A percentile compares a stretch with the other conserved stretches of the same genome.
phyloP scores from a whole-genome alignment of 1,140 invertebrate genomes.

The Musca vetustissima region DNA sequence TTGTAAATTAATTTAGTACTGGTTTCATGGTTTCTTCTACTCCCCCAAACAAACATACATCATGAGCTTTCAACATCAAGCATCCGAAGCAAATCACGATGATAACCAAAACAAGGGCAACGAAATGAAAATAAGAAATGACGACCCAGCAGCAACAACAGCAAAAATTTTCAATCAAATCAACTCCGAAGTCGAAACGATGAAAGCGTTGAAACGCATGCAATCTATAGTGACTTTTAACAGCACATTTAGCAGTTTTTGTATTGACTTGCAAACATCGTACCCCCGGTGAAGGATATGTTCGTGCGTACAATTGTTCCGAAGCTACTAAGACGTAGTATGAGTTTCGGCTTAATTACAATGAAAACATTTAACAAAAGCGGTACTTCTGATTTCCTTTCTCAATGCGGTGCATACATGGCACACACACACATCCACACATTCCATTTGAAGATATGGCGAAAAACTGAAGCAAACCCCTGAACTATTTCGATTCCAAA shows the following conservation, averaged over 20 bases:
- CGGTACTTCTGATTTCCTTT: background rate
- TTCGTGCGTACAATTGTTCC: background rate
- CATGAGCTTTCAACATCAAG: no score
- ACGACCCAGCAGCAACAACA: background rate
- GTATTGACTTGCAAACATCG: no score
- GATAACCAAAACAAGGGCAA: no score
- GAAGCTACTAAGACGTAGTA: background rate
- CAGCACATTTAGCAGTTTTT: conserved; percentile 12
- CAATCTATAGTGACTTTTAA: conserved; percentile 3
- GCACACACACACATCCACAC: no score
- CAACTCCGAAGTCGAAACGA: conserved; percentile 1
- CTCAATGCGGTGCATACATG: background rate
- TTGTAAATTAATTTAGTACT: conserved; percentile 19
- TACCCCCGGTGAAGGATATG: background rate
- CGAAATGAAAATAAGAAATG: no score
- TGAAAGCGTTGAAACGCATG: background rate
- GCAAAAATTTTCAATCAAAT: background rate
- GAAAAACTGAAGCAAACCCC: no score
- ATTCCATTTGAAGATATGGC: no score
- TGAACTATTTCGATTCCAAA: no score
- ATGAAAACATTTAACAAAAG: conserved; percentile 10
- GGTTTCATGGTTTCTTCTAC: background rate
- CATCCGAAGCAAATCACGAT: no score
- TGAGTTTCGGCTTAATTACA: conserved; percentile 16
- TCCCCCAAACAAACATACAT: no score